Evolutionary conservation across 2,797 vertebrate genomes (phyloP).

Genomic region (Sebastes ruberrimus): DNA sequence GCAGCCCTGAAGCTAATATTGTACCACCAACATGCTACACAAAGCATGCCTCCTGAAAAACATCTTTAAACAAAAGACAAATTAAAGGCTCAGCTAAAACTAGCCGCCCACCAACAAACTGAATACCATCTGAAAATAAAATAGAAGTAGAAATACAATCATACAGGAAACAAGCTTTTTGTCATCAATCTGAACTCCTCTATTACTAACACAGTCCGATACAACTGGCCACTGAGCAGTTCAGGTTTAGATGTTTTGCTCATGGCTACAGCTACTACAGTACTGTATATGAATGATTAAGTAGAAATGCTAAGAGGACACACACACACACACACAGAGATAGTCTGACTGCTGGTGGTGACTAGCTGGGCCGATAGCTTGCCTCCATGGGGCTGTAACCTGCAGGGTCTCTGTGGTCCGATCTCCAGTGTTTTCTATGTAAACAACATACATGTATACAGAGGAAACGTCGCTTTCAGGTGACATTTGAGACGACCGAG

Average conservation of each 20-base stretch:
- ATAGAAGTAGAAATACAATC: neutral
- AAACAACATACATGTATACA: slow-evolving; percentile 24
- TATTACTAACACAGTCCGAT: neutral
- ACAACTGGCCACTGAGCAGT: neutral
- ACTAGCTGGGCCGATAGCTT: neutral
- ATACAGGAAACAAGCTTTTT: neutral
- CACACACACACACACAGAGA: neutral
- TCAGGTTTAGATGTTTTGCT: neutral
- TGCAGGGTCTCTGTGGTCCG: neutral
- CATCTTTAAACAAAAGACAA: neutral
- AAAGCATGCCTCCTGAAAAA: neutral
- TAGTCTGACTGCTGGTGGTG: neutral
- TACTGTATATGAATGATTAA: neutral
- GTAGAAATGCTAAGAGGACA: neutral
- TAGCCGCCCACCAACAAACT: neutral
- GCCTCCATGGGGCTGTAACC: neutral
- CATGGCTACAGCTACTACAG: neutral
- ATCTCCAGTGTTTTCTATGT: slow-evolving; percentile 13
- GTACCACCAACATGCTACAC: neutral
- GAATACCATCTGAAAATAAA: neutral
- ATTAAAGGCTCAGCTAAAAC: neutral
- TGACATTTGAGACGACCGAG: neutral
- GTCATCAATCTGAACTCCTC: neutral
- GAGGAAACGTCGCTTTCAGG: neutral
- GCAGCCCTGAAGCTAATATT: neutral